A percentile compares a stretch with the other conserved stretches of the same genome.
These are phyloP conservation scores for Lithosia quadra DNA, from an alignment of 2,888 invertebrate genomes.

Conservation along the genomic window DNA sequence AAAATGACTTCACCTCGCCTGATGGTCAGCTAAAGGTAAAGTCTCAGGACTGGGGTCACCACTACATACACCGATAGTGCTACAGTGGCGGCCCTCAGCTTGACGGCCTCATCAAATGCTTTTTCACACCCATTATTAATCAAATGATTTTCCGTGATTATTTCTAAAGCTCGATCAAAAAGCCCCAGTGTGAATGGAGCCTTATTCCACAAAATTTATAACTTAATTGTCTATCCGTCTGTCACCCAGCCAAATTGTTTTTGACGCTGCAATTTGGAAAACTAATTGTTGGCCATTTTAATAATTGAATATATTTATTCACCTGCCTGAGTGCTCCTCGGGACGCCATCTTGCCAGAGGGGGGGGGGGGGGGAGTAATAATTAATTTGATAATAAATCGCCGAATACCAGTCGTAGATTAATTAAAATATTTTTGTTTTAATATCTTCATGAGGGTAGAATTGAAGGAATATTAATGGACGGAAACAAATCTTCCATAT, in stretches of 20 bases:
- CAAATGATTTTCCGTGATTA: too few relatives aligned
- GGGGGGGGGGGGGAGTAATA: slow-evolving; percentile 25
- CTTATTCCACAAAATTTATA: slow-evolving; percentile 35
- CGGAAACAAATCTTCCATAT: slow-evolving; percentile 8
- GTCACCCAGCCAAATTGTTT: slow-evolving; percentile 51
- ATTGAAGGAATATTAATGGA: slow-evolving; percentile 18
- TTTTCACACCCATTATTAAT: too few relatives aligned
- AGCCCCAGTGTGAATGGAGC: not conserved
- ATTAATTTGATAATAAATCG: slow-evolving; percentile 54
- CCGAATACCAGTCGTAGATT: slow-evolving; percentile 27
- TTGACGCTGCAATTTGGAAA: slow-evolving; percentile 48
- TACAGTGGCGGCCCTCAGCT: too few relatives aligned
- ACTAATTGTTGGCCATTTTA: slow-evolving; percentile 54
- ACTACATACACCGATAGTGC: too few relatives aligned
- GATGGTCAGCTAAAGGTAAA: too few relatives aligned
- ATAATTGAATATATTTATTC: slow-evolving; percentile 54
- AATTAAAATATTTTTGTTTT: slow-evolving; percentile 48
- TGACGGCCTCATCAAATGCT: too few relatives aligned
- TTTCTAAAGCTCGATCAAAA: too few relatives aligned
- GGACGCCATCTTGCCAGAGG: slow-evolving; percentile 41
- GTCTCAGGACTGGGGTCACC: too few relatives aligned
- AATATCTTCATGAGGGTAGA: slow-evolving; percentile 15
- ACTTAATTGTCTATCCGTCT: slow-evolving; percentile 51
- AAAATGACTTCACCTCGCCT: too few relatives aligned
- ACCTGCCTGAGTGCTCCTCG: slow-evolving; percentile 40